Conservation (phyloP, 2,888 invertebrate species). For the Pogonocherus hispidulus region DNA sequence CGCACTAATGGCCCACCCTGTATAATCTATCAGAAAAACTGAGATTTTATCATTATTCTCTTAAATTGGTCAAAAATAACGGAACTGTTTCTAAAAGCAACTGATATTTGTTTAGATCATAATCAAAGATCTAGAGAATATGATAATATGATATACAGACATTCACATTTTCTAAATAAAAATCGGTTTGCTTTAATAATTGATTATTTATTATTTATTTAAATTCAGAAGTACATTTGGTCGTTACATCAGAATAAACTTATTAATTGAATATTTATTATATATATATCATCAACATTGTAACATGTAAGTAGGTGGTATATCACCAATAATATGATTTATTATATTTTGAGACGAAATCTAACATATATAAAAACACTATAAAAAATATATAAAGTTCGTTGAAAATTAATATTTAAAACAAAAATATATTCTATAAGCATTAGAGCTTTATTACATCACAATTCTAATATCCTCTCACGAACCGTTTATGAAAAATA, state of each 20-base stretch:
- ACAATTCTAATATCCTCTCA: constrained; percentile 32
- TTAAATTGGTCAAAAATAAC: no score
- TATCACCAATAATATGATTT: constrained; percentile 9
- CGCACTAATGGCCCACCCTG: no score
- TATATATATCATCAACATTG: background rate
- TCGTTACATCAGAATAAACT: constrained; percentile 30
- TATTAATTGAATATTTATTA: background rate
- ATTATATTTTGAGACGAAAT: constrained; percentile 14
- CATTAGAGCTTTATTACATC: constrained; percentile 46
- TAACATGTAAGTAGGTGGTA: background rate
- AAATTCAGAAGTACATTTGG: constrained; percentile 26
- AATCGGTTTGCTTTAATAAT: background rate
- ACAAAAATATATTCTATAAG: constrained; percentile 28
- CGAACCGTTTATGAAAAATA: background rate
- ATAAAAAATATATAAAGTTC: constrained; percentile 43
- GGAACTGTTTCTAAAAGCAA: no score
- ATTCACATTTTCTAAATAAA: background rate
- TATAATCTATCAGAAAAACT: no score
- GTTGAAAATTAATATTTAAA: constrained; percentile 26
- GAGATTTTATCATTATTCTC: no score
- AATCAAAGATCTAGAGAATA: no score
- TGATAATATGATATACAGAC: no score
- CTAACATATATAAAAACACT: constrained; percentile 42
- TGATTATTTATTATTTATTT: constrained; percentile 6
- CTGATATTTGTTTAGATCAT: no score